phyloP scores from a whole-genome alignment of 1,140 invertebrate species.

The Glossosoma conforme region DNA sequence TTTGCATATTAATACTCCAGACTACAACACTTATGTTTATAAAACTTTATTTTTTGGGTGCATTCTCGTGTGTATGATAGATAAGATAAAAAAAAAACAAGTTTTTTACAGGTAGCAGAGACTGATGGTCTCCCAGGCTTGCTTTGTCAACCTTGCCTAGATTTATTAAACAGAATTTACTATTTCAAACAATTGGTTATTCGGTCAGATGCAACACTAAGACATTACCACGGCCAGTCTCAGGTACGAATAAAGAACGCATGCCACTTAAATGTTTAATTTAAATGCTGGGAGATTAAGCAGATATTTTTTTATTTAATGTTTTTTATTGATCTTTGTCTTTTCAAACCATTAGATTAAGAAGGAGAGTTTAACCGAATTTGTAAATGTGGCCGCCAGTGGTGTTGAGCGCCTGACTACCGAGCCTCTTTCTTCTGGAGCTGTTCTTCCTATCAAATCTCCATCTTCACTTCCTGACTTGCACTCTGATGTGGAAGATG shows the following conservation, averaged over 20 bases:
- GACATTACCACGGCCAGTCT: conserved; percentile 24
- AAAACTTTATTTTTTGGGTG: not conserved
- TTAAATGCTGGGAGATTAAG: not conserved
- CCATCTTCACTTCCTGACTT: conserved; percentile 25
- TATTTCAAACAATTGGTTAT: conserved; percentile 46
- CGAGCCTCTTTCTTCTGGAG: conserved; percentile 1
- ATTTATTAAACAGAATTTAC: conserved; percentile 44
- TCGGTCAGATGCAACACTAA: conserved; percentile 41
- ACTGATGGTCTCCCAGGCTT: conserved; percentile 40
- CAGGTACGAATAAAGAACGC: conserved; percentile 15
- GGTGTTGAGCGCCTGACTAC: conserved; percentile 6
- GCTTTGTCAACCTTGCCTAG: conserved; percentile 42
- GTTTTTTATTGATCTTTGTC: not conserved
- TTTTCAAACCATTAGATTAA: conserved; percentile 24
- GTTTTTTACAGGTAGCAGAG: conserved; percentile 39
- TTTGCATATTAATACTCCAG: not conserved
- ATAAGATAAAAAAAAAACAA: no score
- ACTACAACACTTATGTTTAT: conserved; percentile 11
- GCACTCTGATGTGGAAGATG: conserved; percentile 28
- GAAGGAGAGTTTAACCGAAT: conserved; percentile 22
- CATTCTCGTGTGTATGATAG: no score
- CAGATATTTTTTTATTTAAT: conserved; percentile 2
- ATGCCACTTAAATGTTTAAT: not conserved
- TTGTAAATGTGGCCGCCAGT: conserved; percentile 16
- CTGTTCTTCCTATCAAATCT: conserved; percentile 18